Evolutionary conservation across 2,888 invertebrate genomes (phyloP), one percentile per base, ranked within the genome.

Genomic region (Platycnemis pennipes): DNA sequence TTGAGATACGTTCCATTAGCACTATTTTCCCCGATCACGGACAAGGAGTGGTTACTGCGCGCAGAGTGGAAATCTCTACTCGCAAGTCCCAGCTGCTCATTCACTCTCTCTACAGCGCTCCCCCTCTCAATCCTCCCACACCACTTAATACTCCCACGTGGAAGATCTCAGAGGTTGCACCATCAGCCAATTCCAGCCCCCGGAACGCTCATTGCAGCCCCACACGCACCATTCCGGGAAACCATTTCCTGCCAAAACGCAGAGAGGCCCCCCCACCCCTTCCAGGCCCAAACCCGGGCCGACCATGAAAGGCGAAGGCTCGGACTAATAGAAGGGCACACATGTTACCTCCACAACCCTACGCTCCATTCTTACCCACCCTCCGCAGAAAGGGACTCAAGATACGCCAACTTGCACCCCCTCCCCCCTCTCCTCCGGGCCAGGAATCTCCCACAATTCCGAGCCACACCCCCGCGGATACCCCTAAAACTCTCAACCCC

Each of bases 131-230:
- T 45, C 87, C 44, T 45, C 31, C 44, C 44, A 8, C 87, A 4
- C 26, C 46, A n/a, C 87, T 45, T n/a, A 46, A 87, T n/a, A 87
- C 26, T 45, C 87, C 87, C 87, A n/a, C n/a, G 13, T n/a, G 44
- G 87, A n/a, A 45, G 49, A 46, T 88, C 31, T 37, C 45, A 19
- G 69, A 56, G 63, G 42, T 13, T 42, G 91, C 63, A 26, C 42
- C 63, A 44, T 42, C 56, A 42, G 89, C 89, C 89, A 89, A 63
- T 89, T 89, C 89, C 89, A 89, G 89, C 56, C 89, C 56, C 89
- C 87, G 11, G 45, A 46, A 45, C 22, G 45, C 87, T 87, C 87
- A 87, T 87, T 45, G 87, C 87, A 87, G 45, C n/a, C 44, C 87
- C 87, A 26, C 87, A 87, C 87, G 46, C 87, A 87, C 44, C 45